Evolutionary conservation across 2,888 invertebrate genomes (phyloP).

Genomic region (Oxystoma pomonae): DNA sequence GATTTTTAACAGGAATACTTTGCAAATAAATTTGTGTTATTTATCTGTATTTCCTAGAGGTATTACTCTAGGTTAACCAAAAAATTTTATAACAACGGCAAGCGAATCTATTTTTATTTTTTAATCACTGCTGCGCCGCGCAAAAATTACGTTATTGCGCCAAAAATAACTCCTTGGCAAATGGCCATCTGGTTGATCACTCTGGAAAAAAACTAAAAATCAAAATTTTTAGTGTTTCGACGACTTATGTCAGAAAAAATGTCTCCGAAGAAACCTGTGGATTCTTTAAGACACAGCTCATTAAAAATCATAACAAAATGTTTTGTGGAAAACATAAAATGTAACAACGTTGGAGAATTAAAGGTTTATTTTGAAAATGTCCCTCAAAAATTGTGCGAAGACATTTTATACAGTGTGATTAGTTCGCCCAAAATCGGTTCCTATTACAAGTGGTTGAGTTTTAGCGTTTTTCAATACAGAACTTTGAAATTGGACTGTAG

Average conservation of each 20-base stretch:
- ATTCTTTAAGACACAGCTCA: slow-evolving; percentile 17
- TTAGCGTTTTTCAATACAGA: slow-evolving; percentile 10
- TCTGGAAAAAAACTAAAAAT: neutral
- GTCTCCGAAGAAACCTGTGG: slow-evolving; percentile 26
- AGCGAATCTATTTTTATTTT: neutral
- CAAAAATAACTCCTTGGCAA: neutral
- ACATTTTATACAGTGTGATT: slow-evolving; percentile 13
- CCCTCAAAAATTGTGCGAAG: slow-evolving; percentile 13
- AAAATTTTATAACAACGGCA: no score
- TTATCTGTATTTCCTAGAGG: no score
- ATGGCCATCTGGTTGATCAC: neutral
- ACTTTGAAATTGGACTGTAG: slow-evolving; percentile 14
- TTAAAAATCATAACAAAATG: slow-evolving; percentile 5
- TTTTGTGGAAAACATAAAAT: slow-evolving; percentile 9
- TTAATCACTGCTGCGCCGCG: neutral
- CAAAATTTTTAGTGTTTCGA: neutral
- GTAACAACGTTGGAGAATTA: slow-evolving; percentile 5
- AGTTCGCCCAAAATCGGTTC: slow-evolving; percentile 12
- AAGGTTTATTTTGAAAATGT: slow-evolving; percentile 12
- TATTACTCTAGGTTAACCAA: no score
- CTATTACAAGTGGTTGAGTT: slow-evolving; percentile 16
- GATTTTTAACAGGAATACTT: no score
- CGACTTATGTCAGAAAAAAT: slow-evolving; percentile 8
- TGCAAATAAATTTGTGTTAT: no score
- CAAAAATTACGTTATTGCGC: neutral